Evolutionary conservation across 2,113 vertebrate species (phyloP).

Genomic region (Melanostigma gelatinosum): DNA sequence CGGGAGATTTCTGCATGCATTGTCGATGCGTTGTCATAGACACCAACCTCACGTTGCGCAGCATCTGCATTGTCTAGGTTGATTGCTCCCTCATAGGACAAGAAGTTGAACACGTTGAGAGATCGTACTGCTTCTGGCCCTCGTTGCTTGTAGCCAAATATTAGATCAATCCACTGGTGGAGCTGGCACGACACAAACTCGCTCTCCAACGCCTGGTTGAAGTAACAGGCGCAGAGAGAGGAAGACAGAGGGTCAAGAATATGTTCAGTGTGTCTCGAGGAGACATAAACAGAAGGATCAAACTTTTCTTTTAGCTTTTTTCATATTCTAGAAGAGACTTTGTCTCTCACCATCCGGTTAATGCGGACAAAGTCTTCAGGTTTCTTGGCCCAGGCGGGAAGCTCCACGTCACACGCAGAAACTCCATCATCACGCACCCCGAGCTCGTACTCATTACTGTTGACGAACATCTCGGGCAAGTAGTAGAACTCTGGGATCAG

Average conservation of each 20-base stretch:
- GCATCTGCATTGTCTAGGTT: slow-evolving; percentile 92
- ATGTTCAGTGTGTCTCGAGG: neutral
- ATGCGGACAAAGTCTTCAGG: slow-evolving; percentile 99
- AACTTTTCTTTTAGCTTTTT: neutral
- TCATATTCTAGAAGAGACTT: neutral
- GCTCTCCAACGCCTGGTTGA: slow-evolving; percentile 91
- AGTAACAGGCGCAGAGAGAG: slow-evolving; percentile 39
- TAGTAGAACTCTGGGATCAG: slow-evolving; percentile 99
- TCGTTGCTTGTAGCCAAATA: slow-evolving; percentile 98
- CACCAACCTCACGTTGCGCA: slow-evolving; percentile 92
- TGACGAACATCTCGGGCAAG: slow-evolving; percentile 98
- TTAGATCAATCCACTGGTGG: slow-evolving; percentile 99
- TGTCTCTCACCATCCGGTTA: slow-evolving; percentile 94
- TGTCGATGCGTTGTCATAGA: slow-evolving; percentile 8
- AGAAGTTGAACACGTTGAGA: slow-evolving; percentile 96
- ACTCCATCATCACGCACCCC: slow-evolving; percentile 91
- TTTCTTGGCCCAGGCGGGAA: slow-evolving; percentile 96
- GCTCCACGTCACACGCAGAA: slow-evolving; percentile 92
- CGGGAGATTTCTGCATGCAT: slow-evolving; percentile 3
- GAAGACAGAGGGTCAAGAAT: neutral
- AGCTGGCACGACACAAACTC: slow-evolving; percentile 99
- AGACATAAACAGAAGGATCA: neutral
- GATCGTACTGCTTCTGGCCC: slow-evolving; percentile 95
- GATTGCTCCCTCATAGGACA: slow-evolving; percentile 96
- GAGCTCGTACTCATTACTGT: slow-evolving; percentile 94